Conservation (phyloP, 2,797 vertebrate species). For the Phataginus tetradactyla region DNA sequence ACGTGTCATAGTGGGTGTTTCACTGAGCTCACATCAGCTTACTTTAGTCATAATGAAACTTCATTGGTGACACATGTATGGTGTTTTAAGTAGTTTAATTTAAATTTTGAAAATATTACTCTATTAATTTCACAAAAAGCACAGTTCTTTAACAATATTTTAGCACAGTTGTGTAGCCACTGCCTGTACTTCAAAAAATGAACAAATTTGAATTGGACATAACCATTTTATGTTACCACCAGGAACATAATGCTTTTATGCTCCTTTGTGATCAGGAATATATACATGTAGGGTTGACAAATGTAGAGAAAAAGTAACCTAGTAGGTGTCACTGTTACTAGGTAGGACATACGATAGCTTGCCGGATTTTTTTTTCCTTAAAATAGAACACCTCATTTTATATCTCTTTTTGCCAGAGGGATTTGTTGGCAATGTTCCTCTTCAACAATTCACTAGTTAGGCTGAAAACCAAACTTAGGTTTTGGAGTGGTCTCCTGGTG, state of each 20-base stretch:
- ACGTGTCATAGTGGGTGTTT: conserved; percentile 68
- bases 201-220: conserved; percentile 12
- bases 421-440: not conserved
- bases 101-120: not conserved
- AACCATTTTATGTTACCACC: not conserved
- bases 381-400: not conserved
- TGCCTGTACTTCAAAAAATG: not conserved
- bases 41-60: not conserved
- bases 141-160: not conserved
- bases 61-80: not conserved
- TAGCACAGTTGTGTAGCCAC: not conserved
- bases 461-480: not conserved
- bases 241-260: not conserved
- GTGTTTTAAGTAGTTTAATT: not conserved
- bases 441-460: not conserved
- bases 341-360: not conserved
- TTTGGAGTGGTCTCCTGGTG: not conserved
- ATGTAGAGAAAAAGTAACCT: not conserved
- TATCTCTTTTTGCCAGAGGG: not conserved
- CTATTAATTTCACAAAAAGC: conserved; percentile 19
- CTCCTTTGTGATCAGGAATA: conserved; percentile 23
- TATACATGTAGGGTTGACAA: not conserved
- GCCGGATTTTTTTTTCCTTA: not conserved
- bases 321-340: not conserved
- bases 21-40: conserved; percentile 57